Evolutionary conservation across 2,888 invertebrate species (phyloP).

Genomic region (Orthonychiurus folsomi): DNA sequence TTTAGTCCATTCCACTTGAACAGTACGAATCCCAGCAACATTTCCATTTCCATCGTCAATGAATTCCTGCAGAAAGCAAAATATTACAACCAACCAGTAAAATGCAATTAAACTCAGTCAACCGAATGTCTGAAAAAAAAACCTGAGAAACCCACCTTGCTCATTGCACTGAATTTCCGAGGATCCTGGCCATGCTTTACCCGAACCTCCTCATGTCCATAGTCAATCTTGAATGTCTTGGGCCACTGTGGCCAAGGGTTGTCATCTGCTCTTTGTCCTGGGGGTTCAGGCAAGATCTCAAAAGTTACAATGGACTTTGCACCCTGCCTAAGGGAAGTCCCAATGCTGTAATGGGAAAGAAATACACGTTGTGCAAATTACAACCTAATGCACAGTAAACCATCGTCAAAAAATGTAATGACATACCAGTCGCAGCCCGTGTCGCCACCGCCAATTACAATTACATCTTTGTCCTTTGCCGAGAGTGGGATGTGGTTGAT

Average conservation of each 20-base stretch:
- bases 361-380: no score
- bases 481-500: conserved; percentile 53
- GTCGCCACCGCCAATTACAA: conserved; percentile 84
- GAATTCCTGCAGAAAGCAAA: conserved; percentile 63
- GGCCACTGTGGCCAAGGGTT: conserved; percentile 99
- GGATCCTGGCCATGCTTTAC: conserved; percentile 89
- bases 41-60: conserved; percentile 79
- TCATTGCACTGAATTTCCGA: conserved; percentile 82
- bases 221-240: conserved; percentile 89
- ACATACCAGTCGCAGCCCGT: conserved; percentile 91
- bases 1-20: conserved; percentile 87
- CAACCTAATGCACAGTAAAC: no score
- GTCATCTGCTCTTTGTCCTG: conserved; percentile 64
- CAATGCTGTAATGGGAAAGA: no score
- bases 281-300: conserved; percentile 92
- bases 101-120: neutral
- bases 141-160: no score
- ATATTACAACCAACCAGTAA: conserved; percentile 5
- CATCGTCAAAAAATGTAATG: no score
- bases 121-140: no score
- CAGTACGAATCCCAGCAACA: conserved; percentile 82
- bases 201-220: conserved; percentile 94
- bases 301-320: conserved; percentile 88
- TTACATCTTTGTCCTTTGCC: conserved; percentile 87
- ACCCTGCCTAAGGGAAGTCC: conserved; percentile 85